Evolutionary conservation across 2,113 vertebrate species (phyloP), one percentile per base, ranked within the genome.

Genomic region (Manacus vitellinus): DNA sequence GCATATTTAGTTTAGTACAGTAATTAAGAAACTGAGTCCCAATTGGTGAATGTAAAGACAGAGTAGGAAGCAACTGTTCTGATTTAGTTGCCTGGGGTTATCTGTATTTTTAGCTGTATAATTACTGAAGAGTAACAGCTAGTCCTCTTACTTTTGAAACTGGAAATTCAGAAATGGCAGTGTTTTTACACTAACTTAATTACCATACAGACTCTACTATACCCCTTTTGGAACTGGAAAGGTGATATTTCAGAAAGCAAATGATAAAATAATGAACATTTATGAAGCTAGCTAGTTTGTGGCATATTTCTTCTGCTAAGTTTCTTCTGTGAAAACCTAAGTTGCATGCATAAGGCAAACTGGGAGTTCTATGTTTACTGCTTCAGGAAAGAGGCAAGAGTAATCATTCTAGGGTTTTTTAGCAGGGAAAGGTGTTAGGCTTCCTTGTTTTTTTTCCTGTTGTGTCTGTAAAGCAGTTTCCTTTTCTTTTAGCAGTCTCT

Each of bases 391-490:
- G 52, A 82, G 8, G 6, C 5, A 75, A 39, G 4, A 23, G 2
- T 52, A 65, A 37, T 61, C 1, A 3, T 61, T 52, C 47, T 47
- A 9, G 6, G 22, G 10, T 25, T 72, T 77, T 22, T 52, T 46
- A 28, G 0, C 0, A 9, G 30, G 14, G 17, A 70, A n/a, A 33
- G 12, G 6, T 47, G 9, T 15, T 61, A 21, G n/a, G 5, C 46
- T 46, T 61, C 11, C 12, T n/a, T 23, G 44, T 31, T 44, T 44
- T 23, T 41, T 39, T 10, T 35, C 15, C 16, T 12, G 22, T 81
- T 43, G 17, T 13, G 2, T 62, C 7, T 46, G 21, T 80, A 43
- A 63, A 56, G 75, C 21, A 46, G 9, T 59, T 72, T 67, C 4
- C 7, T 91, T 83, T 75, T 23, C 27, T 37, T 88, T 67, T 51